Evolutionary conservation across 2,113 vertebrate species (phyloP), one percentile per base, ranked within the genome.

Genomic region (Danio rerio): DNA sequence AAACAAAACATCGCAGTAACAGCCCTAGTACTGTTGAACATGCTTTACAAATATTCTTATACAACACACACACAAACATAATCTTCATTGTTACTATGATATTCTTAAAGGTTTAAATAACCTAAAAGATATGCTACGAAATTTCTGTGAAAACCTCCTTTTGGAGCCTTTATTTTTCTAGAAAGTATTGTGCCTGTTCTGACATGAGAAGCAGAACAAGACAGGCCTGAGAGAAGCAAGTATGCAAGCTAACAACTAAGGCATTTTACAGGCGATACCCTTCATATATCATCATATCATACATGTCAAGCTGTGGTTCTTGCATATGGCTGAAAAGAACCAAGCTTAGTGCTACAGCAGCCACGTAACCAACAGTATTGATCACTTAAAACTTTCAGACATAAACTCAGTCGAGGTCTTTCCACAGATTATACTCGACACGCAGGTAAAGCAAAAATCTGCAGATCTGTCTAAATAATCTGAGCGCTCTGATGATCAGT

Each of bases 401-500:
- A 77, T 42, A 50, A 13, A 63, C 18, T 8, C 13, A 66, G 18
- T 9, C 3, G 7, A 20, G 42, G 18, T 21, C 55, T 62, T 63
- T 77, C 20, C 58, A 50, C 5, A 62, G 74, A n/a, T 62, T 50
- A 50, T 7, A 16, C 20, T 16, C 8, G 6, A 18, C 58, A 55
- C 6, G 31, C 50, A 72, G 31, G 6, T 6, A 20, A 15, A 75
- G 16, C 3, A 3, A 74, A 6, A 58, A 58, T 8, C 55, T 42
- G 47, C 49, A 61, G n/a, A 84, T 43, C 40, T 7, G 56, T 56
- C 15, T 52, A 63, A 81, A 75, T 66, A 42, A 75, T 21, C 9
- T 1, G 53, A 53, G 10, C 11, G 8, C 73, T 49, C 13, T 7
- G 1, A 11, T 53, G 16, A 69, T 5, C 20, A 12, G 12, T 47